Evolutionary conservation across 2,888 invertebrate genomes (phyloP).

Genomic region (Platerodrilus igneus): DNA sequence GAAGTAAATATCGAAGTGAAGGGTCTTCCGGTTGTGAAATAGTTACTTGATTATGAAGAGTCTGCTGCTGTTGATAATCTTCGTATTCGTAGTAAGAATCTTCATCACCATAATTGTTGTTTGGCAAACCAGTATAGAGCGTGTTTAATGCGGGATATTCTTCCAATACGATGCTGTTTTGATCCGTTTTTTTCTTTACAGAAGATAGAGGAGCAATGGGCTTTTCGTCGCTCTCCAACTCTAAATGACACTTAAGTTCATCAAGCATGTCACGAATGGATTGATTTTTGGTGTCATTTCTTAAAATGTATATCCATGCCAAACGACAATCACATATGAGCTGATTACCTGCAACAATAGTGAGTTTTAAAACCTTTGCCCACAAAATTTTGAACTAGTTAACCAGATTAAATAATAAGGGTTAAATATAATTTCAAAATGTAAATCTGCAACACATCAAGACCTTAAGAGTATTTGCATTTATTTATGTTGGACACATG

Average conservation of each 20-base stretch:
- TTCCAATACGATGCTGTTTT: too few species aligned
- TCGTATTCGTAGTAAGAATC: too few species aligned
- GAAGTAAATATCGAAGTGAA: slow-evolving; percentile 33
- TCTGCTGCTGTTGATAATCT: slow-evolving; percentile 33
- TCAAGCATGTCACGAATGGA: slow-evolving; percentile 65
- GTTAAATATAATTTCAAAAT: too few species aligned
- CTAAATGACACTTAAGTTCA: slow-evolving; percentile 66
- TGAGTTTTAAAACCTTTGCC: too few species aligned
- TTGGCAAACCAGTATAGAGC: slow-evolving; percentile 19
- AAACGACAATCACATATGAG: slow-evolving; percentile 79
- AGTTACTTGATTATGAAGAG: slow-evolving; percentile 23
- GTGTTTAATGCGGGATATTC: too few species aligned
- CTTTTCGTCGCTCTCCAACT: slow-evolving; percentile 34
- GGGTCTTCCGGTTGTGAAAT: slow-evolving; percentile 28
- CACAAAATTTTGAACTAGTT: too few species aligned
- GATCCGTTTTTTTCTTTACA: background rate
- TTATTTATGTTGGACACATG: too few species aligned
- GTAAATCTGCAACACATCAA: too few species aligned
- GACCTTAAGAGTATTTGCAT: too few species aligned
- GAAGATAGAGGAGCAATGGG: background rate
- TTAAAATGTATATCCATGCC: slow-evolving; percentile 71
- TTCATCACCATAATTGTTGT: slow-evolving; percentile 26
- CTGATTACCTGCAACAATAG: slow-evolving; percentile 68
- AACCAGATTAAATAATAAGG: too few species aligned
- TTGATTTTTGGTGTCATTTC: slow-evolving; percentile 68